Percentiles rank a stretch among this genome's conserved stretches.
Conservation (phyloP, 2,797 vertebrate species). For the Heterohyrax brucei region DNA sequence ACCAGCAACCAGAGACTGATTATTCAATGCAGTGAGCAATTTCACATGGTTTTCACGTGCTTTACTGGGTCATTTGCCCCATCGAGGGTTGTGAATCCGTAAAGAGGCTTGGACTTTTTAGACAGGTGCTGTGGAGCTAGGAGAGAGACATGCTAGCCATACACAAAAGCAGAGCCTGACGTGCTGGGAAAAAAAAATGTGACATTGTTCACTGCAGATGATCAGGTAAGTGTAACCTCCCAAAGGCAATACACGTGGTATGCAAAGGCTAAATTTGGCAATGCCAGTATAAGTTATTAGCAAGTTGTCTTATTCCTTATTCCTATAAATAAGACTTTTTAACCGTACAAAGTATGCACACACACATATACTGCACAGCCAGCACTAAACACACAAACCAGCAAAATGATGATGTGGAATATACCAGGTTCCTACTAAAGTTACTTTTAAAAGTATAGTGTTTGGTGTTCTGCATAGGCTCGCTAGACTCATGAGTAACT, state of each 20-base stretch:
- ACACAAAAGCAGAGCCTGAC: too few relatives aligned
- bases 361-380: background rate
- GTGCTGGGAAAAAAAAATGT: too few relatives aligned
- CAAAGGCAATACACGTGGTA: background rate
- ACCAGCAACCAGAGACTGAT: background rate
- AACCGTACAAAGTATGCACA: background rate
- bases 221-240: background rate
- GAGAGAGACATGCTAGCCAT: too few relatives aligned
- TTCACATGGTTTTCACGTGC: too few relatives aligned
- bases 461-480: background rate
- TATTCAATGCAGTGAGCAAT: too few relatives aligned
- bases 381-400: background rate
- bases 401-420: background rate
- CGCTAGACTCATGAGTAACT: background rate
- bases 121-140: too few relatives aligned
- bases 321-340: background rate
- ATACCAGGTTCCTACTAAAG: background rate
- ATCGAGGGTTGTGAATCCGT: too few relatives aligned
- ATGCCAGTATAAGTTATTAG: background rate
- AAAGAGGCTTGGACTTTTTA: too few relatives aligned
- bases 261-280: background rate
- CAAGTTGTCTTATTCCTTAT: slow-evolving; percentile 5
- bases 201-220: too few relatives aligned
- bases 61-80: too few relatives aligned
- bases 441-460: background rate